Percentiles rank a stretch among this genome's conserved stretches.
Conservation (phyloP, 1,140 invertebrate genomes). For the Portunus trituberculatus region DNA sequence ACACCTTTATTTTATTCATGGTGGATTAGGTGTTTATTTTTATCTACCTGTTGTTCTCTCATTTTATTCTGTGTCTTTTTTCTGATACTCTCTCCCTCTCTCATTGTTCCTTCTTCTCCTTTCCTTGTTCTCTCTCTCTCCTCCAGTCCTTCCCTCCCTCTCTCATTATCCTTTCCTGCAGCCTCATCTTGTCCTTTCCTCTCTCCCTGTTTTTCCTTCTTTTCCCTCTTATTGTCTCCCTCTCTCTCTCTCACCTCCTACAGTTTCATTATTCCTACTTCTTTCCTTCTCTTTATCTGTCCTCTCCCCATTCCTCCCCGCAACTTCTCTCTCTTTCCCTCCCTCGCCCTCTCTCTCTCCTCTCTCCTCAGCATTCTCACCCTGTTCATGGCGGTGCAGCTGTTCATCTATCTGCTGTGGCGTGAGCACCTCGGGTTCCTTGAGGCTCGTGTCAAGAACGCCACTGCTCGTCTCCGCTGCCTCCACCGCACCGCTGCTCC, state of each 20-base stretch:
- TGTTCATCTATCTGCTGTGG: slow-evolving; percentile 78
- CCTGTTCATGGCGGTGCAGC: slow-evolving; percentile 79
- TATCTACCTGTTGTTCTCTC: no score
- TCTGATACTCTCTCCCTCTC: no score
- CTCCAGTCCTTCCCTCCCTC: neutral
- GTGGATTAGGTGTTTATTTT: no score
- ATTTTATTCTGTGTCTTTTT: no score
- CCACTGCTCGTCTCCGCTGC: neutral
- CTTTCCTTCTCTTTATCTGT: neutral
- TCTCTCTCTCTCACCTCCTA: no score
- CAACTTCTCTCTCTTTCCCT: neutral
- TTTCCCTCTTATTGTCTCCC: no score
- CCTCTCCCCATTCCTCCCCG: neutral
- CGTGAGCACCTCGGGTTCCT: slow-evolving; percentile 75
- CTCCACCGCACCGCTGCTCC: neutral
- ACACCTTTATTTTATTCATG: no score
- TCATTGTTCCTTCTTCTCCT: neutral
- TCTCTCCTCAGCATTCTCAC: neutral
- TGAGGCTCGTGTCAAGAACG: slow-evolving; percentile 66
- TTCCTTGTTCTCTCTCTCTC: neutral
- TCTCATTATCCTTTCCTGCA: neutral
- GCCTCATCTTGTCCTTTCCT: neutral
- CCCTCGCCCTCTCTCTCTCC: neutral
- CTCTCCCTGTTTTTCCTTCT: no score
- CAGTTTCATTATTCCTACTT: no score